Conservation (phyloP, 2,888 invertebrate species). For the Tribolium freemani region DNA sequence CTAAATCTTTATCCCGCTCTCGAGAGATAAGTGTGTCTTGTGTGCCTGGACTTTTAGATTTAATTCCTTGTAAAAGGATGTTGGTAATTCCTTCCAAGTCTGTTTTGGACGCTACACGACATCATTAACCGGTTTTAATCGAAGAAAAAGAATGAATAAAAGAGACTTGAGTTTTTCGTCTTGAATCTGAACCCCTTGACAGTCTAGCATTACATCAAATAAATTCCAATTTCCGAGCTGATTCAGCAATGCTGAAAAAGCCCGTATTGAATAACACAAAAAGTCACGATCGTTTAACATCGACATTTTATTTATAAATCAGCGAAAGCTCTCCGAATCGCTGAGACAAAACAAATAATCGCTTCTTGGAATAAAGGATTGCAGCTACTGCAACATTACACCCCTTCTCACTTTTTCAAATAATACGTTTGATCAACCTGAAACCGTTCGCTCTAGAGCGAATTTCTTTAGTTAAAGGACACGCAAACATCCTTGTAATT, state of each 20-base stretch:
- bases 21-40: too few relatives aligned
- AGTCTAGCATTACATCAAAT: slow-evolving; percentile 20
- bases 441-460: not conserved
- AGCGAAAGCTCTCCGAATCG: slow-evolving; percentile 5
- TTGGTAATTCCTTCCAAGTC: too few relatives aligned
- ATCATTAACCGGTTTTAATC: too few relatives aligned
- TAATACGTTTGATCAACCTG: slow-evolving; percentile 12
- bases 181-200: not conserved
- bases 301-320: slow-evolving; percentile 35
- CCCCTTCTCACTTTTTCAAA: slow-evolving; percentile 6
- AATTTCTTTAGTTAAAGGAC: too few relatives aligned
- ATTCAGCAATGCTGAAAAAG: slow-evolving; percentile 16
- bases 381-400: slow-evolving; percentile 29
- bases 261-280: slow-evolving; percentile 21
- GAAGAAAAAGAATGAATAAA: too few relatives aligned
- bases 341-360: slow-evolving; percentile 34
- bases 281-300: slow-evolving; percentile 28
- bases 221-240: slow-evolving; percentile 1
- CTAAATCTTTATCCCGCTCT: too few relatives aligned
- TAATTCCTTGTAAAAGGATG: too few relatives aligned
- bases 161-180: not conserved
- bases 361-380: slow-evolving; percentile 15
- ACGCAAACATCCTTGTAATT: too few relatives aligned
- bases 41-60: too few relatives aligned
- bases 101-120: too few relatives aligned